Evolutionary conservation across 2,888 invertebrate genomes (phyloP).

Genomic region (Laspeyria flexula): DNA sequence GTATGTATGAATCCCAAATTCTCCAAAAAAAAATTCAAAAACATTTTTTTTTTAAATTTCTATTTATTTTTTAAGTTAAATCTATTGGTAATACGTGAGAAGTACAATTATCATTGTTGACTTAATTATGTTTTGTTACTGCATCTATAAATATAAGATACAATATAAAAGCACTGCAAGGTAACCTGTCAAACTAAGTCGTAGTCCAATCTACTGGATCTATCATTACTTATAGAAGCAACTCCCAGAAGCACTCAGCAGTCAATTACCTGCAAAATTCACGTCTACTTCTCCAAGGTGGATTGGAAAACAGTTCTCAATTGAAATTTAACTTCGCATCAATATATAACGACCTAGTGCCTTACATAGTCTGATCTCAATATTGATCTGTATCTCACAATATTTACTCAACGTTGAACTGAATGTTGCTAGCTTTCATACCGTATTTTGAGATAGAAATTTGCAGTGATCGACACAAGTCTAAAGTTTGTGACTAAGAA

Average conservation of each 20-base stretch:
- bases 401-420: not conserved
- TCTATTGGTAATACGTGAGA: too few relatives aligned
- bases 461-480: too few relatives aligned
- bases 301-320: conserved; percentile 3
- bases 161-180: too few relatives aligned
- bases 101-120: too few relatives aligned
- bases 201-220: not conserved
- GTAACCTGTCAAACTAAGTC: not conserved
- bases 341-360: conserved; percentile 3
- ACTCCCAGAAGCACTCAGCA: not conserved
- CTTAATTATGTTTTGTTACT: too few relatives aligned
- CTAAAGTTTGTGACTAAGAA: too few relatives aligned
- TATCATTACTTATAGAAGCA: conserved; percentile 5
- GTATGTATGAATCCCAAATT: too few relatives aligned
- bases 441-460: too few relatives aligned
- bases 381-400: not conserved
- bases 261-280: conserved; percentile 3
- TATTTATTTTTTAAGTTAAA: too few relatives aligned
- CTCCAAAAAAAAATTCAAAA: too few relatives aligned
- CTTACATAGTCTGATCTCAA: not conserved
- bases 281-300: not conserved
- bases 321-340: conserved; percentile 3
- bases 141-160: not conserved
- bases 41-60: too few relatives aligned
- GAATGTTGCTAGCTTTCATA: too few relatives aligned